Percentiles rank a stretch among this genome's conserved stretches.
These are phyloP conservation scores for Pandemis cinnamomeana DNA, from an alignment of 2,888 invertebrate genomes.

Conservation along the genomic window DNA sequence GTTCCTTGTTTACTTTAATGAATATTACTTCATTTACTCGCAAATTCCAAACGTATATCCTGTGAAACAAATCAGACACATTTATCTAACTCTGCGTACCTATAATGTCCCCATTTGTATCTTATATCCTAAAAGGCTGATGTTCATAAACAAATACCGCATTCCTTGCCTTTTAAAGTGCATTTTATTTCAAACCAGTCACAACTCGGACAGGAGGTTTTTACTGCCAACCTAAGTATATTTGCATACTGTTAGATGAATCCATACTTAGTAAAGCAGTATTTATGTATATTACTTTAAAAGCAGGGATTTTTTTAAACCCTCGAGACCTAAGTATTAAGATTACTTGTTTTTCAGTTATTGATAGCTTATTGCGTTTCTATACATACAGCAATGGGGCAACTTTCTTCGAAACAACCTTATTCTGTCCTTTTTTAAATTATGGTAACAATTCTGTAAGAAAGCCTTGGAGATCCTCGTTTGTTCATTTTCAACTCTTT, in stretches of 20 bases:
- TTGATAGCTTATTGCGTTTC: too few species aligned
- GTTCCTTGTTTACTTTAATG: too few species aligned
- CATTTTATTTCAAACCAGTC: constrained; percentile 62
- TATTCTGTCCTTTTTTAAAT: too few species aligned
- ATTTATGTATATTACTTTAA: constrained; percentile 4
- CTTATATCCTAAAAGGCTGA: constrained; percentile 42
- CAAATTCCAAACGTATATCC: neutral
- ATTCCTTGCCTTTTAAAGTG: constrained; percentile 56
- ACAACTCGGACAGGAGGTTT: constrained; percentile 46
- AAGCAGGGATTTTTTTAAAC: neutral
- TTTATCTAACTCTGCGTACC: constrained; percentile 13
- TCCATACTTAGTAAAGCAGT: neutral
- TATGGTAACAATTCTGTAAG: too few species aligned
- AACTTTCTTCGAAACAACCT: too few species aligned
- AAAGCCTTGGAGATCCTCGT: too few species aligned
- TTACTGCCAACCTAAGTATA: constrained; percentile 24
- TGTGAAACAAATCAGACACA: constrained; percentile 14
- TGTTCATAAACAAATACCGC: constrained; percentile 48
- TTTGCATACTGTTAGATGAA: constrained; percentile 25
- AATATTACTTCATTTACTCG: neutral
- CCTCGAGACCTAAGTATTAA: too few species aligned
- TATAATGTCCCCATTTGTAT: constrained; percentile 46
- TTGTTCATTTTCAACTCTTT: too few species aligned
- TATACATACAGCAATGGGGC: too few species aligned
- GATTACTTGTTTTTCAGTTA: too few species aligned